These are phyloP conservation scores for Agrochola lychnidis DNA, from an alignment of 2,888 invertebrate genomes.

Conservation along the genomic window DNA sequence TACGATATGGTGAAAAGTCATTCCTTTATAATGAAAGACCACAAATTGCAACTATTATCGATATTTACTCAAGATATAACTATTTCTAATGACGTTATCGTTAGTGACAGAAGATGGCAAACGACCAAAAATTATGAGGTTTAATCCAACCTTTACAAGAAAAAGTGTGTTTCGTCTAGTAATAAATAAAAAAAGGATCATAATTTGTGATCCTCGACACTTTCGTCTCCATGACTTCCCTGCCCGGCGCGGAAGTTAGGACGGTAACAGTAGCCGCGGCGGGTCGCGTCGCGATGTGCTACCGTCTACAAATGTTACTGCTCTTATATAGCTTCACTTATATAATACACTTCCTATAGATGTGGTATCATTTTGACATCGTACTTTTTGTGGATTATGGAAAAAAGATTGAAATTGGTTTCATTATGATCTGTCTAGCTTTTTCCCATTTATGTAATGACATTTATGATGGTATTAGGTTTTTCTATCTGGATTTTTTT, in stretches of 20 bases:
- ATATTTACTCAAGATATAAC: not conserved
- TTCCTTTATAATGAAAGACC: not conserved
- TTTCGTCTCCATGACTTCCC: conserved; percentile 23
- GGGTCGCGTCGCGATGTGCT: conserved; percentile 24
- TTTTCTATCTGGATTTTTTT: too few relatives aligned
- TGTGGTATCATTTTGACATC: not conserved
- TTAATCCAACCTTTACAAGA: too few relatives aligned
- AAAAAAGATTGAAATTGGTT: not conserved
- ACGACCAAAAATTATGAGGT: too few relatives aligned
- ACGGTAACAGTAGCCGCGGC: conserved; percentile 28
- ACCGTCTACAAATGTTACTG: conserved; percentile 44
- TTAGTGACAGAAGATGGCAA: not conserved
- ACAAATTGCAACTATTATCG: not conserved
- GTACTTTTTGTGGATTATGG: not conserved
- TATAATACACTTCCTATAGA: conserved; percentile 2
- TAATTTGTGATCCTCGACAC: too few relatives aligned
- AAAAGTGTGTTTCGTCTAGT: not conserved
- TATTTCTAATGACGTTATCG: not conserved
- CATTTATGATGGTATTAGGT: too few relatives aligned
- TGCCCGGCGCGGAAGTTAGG: conserved; percentile 44
- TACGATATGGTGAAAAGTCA: not conserved
- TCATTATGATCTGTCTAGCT: not conserved
- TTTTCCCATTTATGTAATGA: not conserved
- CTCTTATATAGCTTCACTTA: conserved; percentile 25
- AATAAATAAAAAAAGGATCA: not conserved